Percentiles rank a stretch among this genome's conserved stretches.
These are phyloP conservation scores for Erpobdella octoculata DNA, from an alignment of 2,888 invertebrate species.

Conservation along the genomic window DNA sequence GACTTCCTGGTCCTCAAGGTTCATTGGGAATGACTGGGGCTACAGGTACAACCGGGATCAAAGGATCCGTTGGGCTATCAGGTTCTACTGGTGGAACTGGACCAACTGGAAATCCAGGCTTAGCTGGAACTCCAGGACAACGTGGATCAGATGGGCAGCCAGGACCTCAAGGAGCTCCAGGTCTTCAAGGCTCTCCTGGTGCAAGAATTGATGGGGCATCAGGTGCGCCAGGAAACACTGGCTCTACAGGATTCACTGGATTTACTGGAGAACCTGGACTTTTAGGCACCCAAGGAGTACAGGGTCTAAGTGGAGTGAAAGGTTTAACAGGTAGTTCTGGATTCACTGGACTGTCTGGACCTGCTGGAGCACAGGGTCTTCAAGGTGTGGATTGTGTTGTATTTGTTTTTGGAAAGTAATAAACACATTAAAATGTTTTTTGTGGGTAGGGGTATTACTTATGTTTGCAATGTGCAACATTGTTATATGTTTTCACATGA, in stretches of 20 bases:
- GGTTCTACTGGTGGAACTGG: slow-evolving; percentile 25
- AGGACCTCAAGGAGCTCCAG: slow-evolving; percentile 26
- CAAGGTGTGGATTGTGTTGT: not conserved
- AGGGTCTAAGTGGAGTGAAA: slow-evolving; percentile 21
- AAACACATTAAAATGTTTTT: no score
- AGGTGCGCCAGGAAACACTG: slow-evolving; percentile 29
- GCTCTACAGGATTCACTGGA: slow-evolving; percentile 23
- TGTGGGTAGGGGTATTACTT: no score
- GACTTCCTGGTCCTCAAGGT: slow-evolving; percentile 52
- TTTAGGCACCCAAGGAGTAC: slow-evolving; percentile 19
- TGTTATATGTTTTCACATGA: no score
- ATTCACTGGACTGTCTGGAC: slow-evolving; percentile 32
- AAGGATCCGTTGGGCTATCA: slow-evolving; percentile 10
- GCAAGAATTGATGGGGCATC: slow-evolving; percentile 24
- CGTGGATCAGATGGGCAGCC: not conserved
- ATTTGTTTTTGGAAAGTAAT: no score
- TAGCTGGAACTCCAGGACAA: slow-evolving; percentile 22
- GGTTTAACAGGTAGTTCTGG: slow-evolving; percentile 33
- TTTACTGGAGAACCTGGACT: slow-evolving; percentile 18
- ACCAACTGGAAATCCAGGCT: slow-evolving; percentile 22
- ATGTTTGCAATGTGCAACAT: no score
- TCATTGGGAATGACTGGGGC: slow-evolving; percentile 14
- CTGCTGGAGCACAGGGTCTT: slow-evolving; percentile 29
- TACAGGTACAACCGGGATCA: not conserved
- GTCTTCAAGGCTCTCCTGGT: slow-evolving; percentile 24